A percentile compares a stretch with the other conserved stretches of the same genome.
These are phyloP conservation scores for Drosophila siamana DNA, from an alignment of 2,888 invertebrate species.

Conservation along the genomic window DNA sequence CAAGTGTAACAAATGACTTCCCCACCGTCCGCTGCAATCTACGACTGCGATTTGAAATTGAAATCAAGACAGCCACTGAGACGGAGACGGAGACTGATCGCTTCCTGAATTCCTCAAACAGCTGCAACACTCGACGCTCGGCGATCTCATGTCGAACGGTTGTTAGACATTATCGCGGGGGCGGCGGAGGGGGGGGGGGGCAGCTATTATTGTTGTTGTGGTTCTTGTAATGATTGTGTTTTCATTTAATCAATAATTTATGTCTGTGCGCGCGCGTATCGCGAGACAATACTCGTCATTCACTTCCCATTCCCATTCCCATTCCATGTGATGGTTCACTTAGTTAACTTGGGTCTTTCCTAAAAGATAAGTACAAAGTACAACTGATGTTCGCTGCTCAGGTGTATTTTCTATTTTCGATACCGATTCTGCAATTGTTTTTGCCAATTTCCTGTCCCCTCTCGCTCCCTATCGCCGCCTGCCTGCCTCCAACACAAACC, in stretches of 20 bases:
- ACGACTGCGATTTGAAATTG: constrained; percentile 1
- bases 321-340: background rate
- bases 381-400: background rate
- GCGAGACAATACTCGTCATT: constrained; percentile 49
- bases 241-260: constrained; percentile 62
- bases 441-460: constrained; percentile 40
- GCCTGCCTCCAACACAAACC: too few species aligned
- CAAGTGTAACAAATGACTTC: constrained; percentile 10
- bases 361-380: background rate
- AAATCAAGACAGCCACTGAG: too few species aligned
- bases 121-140: background rate
- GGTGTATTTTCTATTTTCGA: constrained; percentile 21
- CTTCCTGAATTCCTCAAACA: constrained; percentile 11
- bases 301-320: constrained; percentile 40
- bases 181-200: background rate
- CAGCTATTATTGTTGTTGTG: constrained; percentile 18
- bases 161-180: constrained; percentile 33
- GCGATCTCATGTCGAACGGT: constrained; percentile 23
- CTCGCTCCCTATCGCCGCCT: too few species aligned
- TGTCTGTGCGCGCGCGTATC: constrained; percentile 46
- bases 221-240: constrained; percentile 57
- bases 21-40: background rate
- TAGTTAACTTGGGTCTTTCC: background rate
- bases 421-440: constrained; percentile 6
- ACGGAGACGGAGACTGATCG: constrained; percentile 9